Evolutionary conservation across 2,797 vertebrate species (phyloP).

Genomic region (Gadopsis marmoratus): DNA sequence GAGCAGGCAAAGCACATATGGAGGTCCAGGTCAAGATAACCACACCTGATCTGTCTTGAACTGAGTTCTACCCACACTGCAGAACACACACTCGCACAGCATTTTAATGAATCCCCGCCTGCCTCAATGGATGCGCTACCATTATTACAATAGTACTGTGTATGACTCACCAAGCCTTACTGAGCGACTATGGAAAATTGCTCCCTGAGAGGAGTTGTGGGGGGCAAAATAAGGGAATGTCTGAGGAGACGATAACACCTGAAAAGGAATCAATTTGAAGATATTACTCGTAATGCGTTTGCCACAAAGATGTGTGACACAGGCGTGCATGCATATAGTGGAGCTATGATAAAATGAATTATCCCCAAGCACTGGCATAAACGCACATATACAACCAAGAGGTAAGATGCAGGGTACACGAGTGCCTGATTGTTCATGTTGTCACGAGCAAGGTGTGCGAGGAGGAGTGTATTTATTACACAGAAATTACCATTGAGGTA

Average conservation of each 20-base stretch:
- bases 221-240: constrained; percentile 54
- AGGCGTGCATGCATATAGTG: constrained; percentile 28
- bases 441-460: constrained; percentile 56
- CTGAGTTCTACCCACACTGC: constrained; percentile 58
- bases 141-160: constrained; percentile 66
- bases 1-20: constrained; percentile 47
- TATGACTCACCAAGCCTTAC: constrained; percentile 70
- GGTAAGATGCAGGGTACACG: constrained; percentile 26
- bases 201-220: constrained; percentile 62
- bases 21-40: constrained; percentile 72
- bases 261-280: constrained; percentile 75
- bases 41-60: constrained; percentile 67
- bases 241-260: constrained; percentile 62
- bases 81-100: constrained; percentile 64
- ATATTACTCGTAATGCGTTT: constrained; percentile 67
- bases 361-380: constrained; percentile 17
- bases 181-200: constrained; percentile 70
- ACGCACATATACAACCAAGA: constrained; percentile 15
- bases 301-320: constrained; percentile 50
- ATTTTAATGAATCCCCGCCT: constrained; percentile 69
- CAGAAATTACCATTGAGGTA: constrained; percentile 65
- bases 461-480: constrained; percentile 66
- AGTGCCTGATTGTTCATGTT: constrained; percentile 45
- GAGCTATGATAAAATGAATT: constrained; percentile 58
- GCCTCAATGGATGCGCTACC: constrained; percentile 54